A percentile compares a stretch with the other conserved stretches of the same genome.
Evolutionary conservation across 2,888 invertebrate species (phyloP).

Genomic region (Crossocerus cetratus): DNA sequence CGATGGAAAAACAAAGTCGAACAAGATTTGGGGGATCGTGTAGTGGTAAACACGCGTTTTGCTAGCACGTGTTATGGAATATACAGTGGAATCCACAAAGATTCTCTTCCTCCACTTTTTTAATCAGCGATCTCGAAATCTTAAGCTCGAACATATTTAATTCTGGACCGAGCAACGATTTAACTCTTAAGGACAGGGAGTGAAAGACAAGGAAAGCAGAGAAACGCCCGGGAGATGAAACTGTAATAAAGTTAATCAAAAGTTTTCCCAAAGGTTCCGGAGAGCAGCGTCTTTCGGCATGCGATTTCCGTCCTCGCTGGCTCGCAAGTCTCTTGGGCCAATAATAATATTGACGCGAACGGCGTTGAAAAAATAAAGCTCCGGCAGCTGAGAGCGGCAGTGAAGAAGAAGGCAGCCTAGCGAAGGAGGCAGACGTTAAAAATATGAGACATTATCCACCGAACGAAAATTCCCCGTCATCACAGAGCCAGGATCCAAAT

Average conservation of each 20-base stretch:
- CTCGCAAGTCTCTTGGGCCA: conserved; percentile 27
- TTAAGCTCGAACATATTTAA: too few relatives aligned
- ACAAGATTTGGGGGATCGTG: background rate
- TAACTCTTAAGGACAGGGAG: too few relatives aligned
- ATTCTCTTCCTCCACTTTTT: too few relatives aligned
- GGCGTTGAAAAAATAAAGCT: conserved; percentile 51
- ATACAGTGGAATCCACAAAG: too few relatives aligned
- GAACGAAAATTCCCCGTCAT: too few relatives aligned
- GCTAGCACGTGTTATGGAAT: background rate
- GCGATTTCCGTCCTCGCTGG: conserved; percentile 7
- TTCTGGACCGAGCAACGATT: too few relatives aligned
- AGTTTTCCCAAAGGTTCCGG: too few relatives aligned
- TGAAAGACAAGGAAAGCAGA: too few relatives aligned
- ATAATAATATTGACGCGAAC: conserved; percentile 52
- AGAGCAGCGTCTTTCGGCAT: background rate
- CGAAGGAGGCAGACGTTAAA: background rate
- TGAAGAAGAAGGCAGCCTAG: background rate
- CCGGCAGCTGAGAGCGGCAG: conserved; percentile 38
- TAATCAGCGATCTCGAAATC: too few relatives aligned
- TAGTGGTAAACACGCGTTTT: background rate
- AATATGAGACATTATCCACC: conserved; percentile 3
- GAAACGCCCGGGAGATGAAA: too few relatives aligned
- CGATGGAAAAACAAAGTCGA: background rate
- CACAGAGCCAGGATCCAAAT: too few relatives aligned
- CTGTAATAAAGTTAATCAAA: too few relatives aligned